Evolutionary conservation across 2,113 vertebrate genomes (phyloP).

Genomic region (Thinocorus orbignyianus): DNA sequence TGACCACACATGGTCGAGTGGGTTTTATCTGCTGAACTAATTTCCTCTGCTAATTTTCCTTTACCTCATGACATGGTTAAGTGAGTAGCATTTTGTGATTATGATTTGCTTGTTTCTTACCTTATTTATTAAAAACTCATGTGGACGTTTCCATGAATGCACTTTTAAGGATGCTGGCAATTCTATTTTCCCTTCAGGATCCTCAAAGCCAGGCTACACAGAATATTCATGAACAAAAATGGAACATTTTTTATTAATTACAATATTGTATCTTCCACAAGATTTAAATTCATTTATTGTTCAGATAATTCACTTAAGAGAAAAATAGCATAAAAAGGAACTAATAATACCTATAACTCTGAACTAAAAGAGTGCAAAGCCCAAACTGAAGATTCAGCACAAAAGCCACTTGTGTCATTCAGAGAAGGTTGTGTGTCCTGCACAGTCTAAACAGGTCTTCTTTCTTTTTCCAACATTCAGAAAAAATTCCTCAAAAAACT

Average conservation of each 20-base stretch:
- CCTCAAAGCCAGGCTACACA: slow-evolving; percentile 84
- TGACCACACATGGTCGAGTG: neutral
- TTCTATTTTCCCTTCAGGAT: slow-evolving; percentile 87
- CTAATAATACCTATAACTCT: neutral
- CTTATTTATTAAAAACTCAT: slow-evolving; percentile 80
- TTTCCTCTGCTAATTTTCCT: neutral
- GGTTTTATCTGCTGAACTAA: neutral
- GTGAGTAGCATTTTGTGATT: neutral
- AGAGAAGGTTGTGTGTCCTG: neutral
- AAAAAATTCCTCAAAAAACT: neutral
- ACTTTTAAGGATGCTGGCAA: slow-evolving; percentile 84
- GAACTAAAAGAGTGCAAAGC: neutral
- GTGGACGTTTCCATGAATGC: slow-evolving; percentile 88
- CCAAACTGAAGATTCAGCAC: neutral
- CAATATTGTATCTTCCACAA: neutral
- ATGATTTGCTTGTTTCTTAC: slow-evolving; percentile 61
- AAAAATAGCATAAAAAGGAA: neutral
- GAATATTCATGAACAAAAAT: neutral
- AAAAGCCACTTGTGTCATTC: neutral
- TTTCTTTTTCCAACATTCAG: neutral
- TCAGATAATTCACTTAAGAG: neutral
- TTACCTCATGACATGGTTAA: neutral
- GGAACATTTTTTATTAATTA: neutral
- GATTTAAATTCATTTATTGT: neutral
- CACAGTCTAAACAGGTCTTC: neutral